Evolutionary conservation across 2,113 vertebrate genomes (phyloP), one percentile per base, ranked within the genome.

Genomic region (Pituophis catenifer): DNA sequence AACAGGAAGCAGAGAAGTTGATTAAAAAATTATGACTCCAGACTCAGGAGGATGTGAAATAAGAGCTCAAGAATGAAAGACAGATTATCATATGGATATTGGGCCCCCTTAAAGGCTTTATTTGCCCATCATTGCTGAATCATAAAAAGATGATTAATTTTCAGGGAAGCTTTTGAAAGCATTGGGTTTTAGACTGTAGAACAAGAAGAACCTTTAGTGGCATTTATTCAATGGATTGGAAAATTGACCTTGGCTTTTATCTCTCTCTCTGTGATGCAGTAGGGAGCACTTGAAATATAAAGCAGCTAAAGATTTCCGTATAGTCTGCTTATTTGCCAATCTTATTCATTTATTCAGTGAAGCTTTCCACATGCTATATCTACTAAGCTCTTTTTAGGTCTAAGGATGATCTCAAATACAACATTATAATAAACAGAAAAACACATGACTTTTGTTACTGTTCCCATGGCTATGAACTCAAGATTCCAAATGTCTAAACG

Each of bases 21-120:
- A 93, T 93, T 93, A 93, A 93, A 90, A 93, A 93, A 90, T 93
- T 90, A 93, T 93, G 89, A 93, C 50, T 93, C 92, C 62, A 24
- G 10, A 92, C 89, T 54, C 8, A 19, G 90, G 81, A 93, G 92
- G 92, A 93, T 87, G 57, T 90, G 92, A 90, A 93, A 90, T 26
- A 90, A 65, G 75, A 90, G 55, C 92, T 93, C 21, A 90, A 53
- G 57, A 54, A 93, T 90, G 92, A 90, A 90, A 57, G 58, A 9
- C 12, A 59, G 62, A 93, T 86, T 62, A 87, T 62, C 50, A 54
- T 81, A 87, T 44, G 57, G 44, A 87, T 29, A 89, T n/a, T 54
- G 92, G 33, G 57, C 23, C 57, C 81, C 70, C 8, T 44, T 85
- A 87, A 90, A 93, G 11, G 23, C 5, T 48, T 90, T 54, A 62